Base-by-base conservation (phyloP, 35 echinoderm and acorn worm genomes). In the Eucidaris tribuloides region DNA sequence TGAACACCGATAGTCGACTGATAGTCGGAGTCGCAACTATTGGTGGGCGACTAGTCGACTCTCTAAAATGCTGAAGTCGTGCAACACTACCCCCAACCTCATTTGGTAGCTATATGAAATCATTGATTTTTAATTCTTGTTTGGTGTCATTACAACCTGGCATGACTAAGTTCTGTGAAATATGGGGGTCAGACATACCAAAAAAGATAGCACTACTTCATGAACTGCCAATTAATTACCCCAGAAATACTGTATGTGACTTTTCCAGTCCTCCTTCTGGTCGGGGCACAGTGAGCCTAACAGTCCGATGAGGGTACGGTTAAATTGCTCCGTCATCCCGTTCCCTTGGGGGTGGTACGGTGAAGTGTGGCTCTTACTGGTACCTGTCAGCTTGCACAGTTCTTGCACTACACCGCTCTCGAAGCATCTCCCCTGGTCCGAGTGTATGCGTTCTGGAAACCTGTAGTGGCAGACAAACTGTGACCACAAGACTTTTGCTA, bases 281-380 rank as follows among this genome's bases (percentile, higher is more conserved):
- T 83, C 40, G 14, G 70, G 79, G 3, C 45, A 7, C 2, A 89
- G 34, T 11, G 79, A n/a, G n/a, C n/a, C n/a, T n/a, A n/a, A n/a
- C n/a, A n/a, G n/a, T n/a, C n/a, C n/a, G n/a, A n/a, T n/a, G n/a
- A 76, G 33, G 27, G 83, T 85, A 4, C 35, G 36, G 2, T 77
- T 85, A 34, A 85, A 85, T 9, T 44, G 24, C 55, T 78, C 71
- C 64, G 76, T 82, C 17, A 83, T 35, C 11, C 87, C 80, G 59
- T 89, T 89, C 1, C 87, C 62, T 43, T 89, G 87, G 24, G 89
- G 82, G 30, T 91, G 88, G 45, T 85, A 91, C 3, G 76, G 89
- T 1, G 89, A 85, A 9, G 82, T 91, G 4, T 83, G 22, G 1
- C 65, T 46, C 58, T 79, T 91, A 2, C 20, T 54, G 5, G 86